Base-by-base conservation (phyloP, 2,113 vertebrate species). In the Catharus bicknelli region DNA sequence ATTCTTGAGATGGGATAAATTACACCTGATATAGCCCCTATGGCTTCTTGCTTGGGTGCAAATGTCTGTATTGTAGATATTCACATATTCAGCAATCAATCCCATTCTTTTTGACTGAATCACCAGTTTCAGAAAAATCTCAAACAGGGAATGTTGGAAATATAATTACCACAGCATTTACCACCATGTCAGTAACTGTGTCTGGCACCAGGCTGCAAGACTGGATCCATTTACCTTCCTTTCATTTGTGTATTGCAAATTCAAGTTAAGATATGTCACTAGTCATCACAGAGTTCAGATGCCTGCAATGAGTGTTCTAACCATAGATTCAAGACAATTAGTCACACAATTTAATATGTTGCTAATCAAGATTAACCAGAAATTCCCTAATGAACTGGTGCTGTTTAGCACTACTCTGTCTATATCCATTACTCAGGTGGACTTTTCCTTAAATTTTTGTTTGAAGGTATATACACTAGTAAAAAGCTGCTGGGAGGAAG, bases 401-500 rank as follows among this genome's bases (percentile, higher is more conserved):
- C 45, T 61, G 23, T 76, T 87, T 55, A 87, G 72, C 36, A 62
- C n/a, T 34, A 68, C 45, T 91, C 21, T 42, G 54, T 58, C 55
- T 80, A 40, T 50, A 70, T 27, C 45, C 61, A 72, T 77, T 90
- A 73, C 64, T 93, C 27, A 80, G 38, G 20, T 89, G 25, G 51
- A 80, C 11, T 45, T 63, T 14, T 25, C 38, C 34, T 69, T 93
- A 83, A 30, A 77, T 82, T 74, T 94, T 88, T 93, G 16, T 84
- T 95, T 89, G 25, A 85, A 98, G 99, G 95, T 99, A 12, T 98
- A 98, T 80, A 96, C 97, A 38, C 97, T 99, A 79, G 98, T 99
- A 88, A 98, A 98, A 90, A 99, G 40, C 96, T 99, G 99, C 95
- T 99, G 99, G 99, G 99, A 99, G n/a, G 99, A 99, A 97, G 99